A percentile compares a stretch with the other conserved stretches of the same genome.
phyloP scores from a whole-genome alignment of 2,797 vertebrate species.

The Lindbergichthys nudifrons region DNA sequence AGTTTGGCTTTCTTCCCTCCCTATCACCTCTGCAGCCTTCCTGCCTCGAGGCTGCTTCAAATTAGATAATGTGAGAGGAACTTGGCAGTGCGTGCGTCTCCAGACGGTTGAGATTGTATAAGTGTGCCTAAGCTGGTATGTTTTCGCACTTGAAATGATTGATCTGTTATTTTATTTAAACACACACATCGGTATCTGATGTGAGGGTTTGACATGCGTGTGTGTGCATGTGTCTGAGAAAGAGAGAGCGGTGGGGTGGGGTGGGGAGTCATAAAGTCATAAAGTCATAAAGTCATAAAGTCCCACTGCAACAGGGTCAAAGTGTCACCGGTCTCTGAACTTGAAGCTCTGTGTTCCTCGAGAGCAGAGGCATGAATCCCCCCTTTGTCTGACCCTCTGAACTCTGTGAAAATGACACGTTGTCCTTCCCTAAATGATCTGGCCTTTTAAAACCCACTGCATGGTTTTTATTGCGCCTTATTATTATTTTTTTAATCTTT shows the following conservation, averaged over 20 bases:
- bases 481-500: conserved; percentile 31
- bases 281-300: conserved; percentile 23
- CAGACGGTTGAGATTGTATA: conserved; percentile 53
- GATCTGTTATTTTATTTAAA: conserved; percentile 12
- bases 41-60: conserved; percentile 69
- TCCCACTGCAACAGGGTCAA: conserved; percentile 37
- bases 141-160: conserved; percentile 39
- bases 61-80: conserved; percentile 70
- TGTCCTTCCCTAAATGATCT: conserved; percentile 28
- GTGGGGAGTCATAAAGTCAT: no score
- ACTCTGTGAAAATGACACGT: conserved; percentile 39
- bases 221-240: background rate
- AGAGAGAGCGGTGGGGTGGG: background rate
- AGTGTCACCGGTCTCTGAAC: conserved; percentile 47
- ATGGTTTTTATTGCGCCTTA: conserved; percentile 16
- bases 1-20: conserved; percentile 84
- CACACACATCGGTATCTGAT: conserved; percentile 15
- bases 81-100: conserved; percentile 48
- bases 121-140: conserved; percentile 30
- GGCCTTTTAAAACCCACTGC: conserved; percentile 19
- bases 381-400: conserved; percentile 38
- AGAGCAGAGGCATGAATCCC: conserved; percentile 45
- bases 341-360: conserved; percentile 56
- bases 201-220: background rate
- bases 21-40: conserved; percentile 64